Conservation (phyloP, 2,797 vertebrate genomes). For the Molothrus aeneus region DNA sequence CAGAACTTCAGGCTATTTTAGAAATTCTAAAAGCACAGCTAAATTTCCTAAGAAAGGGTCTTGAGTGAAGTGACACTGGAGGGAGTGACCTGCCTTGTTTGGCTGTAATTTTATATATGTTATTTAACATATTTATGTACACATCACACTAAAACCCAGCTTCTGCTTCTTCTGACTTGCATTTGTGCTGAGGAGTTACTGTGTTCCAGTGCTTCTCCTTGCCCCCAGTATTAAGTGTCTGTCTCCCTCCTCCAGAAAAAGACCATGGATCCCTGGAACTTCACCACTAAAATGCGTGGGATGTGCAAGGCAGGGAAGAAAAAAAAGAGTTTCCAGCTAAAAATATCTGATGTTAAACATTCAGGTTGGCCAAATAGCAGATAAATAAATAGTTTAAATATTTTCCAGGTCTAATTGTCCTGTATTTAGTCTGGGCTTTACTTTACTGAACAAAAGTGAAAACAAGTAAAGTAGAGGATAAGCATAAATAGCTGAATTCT, state of each 20-base stretch:
- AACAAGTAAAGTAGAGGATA: slow-evolving; percentile 9
- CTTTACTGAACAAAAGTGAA: slow-evolving; percentile 1
- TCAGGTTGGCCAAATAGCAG: slow-evolving; percentile 5
- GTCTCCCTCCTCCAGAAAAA: slow-evolving; percentile 1
- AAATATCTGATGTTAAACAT: not conserved
- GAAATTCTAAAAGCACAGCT: not conserved
- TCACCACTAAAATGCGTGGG: not conserved
- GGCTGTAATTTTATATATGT: not conserved
- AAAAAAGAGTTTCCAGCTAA: not conserved
- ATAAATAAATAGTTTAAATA: slow-evolving; percentile 20
- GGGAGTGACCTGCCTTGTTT: not conserved
- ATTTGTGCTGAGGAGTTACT: not conserved
- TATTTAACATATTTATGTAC: not conserved
- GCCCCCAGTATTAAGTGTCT: not conserved
- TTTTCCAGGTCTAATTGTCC: slow-evolving; percentile 38
- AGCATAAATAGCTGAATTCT: not conserved
- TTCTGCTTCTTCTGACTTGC: not conserved
- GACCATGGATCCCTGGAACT: not conserved
- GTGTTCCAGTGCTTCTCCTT: not conserved
- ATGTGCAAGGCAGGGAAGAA: not conserved
- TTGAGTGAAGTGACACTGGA: no score
- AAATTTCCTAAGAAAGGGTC: not conserved
- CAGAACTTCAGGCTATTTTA: not conserved
- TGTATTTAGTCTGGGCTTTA: slow-evolving; percentile 27
- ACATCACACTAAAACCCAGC: not conserved